A percentile compares a stretch with the other conserved stretches of the same genome.
These are phyloP conservation scores for Neoitamus cyanurus DNA, from an alignment of 2,888 invertebrate species.

Conservation along the genomic window DNA sequence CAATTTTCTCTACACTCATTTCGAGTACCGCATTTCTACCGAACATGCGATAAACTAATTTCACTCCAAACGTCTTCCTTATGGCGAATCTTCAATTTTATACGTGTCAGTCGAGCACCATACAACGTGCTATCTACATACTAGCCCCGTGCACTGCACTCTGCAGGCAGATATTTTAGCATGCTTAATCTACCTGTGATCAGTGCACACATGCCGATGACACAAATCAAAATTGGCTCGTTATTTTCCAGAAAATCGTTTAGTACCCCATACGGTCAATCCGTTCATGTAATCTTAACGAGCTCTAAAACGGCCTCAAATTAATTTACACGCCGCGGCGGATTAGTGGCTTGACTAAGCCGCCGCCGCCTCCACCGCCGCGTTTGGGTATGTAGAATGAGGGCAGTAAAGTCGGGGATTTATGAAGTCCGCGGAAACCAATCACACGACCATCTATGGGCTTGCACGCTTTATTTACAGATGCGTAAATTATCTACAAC, in stretches of 20 bases:
- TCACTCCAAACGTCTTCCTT: background rate
- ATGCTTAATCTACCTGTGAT: background rate
- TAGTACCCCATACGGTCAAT: background rate
- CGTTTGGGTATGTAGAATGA: background rate
- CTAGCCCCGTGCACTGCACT: too few species aligned
- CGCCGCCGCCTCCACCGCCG: too few species aligned
- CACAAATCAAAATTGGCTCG: background rate
- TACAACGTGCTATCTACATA: background rate
- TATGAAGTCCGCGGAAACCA: background rate
- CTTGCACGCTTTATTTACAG: slow-evolving; percentile 43
- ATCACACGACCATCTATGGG: background rate
- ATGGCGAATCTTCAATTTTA: background rate
- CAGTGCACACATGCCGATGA: background rate
- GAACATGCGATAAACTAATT: background rate
- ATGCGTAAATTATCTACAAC: slow-evolving; percentile 38
- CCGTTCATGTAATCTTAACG: background rate
- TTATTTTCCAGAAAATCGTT: background rate
- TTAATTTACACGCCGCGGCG: background rate
- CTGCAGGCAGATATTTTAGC: too few species aligned
- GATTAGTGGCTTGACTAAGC: background rate
- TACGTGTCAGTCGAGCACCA: background rate
- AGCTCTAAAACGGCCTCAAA: background rate
- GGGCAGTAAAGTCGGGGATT: background rate
- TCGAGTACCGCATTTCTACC: background rate
- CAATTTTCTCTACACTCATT: background rate